These are phyloP conservation scores for Horisme vitalbata DNA, from an alignment of 2,888 invertebrate species.

Conservation along the genomic window DNA sequence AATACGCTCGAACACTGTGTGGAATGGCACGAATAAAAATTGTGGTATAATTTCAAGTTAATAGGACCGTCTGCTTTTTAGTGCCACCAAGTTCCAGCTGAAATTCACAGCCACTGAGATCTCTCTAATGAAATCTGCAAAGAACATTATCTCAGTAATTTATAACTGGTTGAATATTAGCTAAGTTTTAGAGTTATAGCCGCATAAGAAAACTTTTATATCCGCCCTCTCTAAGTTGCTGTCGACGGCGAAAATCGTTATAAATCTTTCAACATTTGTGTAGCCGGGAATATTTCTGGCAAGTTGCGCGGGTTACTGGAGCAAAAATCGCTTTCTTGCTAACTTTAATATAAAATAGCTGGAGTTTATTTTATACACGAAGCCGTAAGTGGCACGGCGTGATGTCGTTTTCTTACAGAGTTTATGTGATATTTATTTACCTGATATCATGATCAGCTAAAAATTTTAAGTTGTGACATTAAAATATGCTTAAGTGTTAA, in stretches of 20 bases:
- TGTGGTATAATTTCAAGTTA: constrained; percentile 11
- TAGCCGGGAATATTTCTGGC: constrained; percentile 47
- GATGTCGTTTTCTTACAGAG: background rate
- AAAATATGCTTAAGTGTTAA: too few species aligned
- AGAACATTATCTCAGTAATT: constrained; percentile 56
- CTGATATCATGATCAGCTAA: too few species aligned
- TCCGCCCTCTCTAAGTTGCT: constrained; percentile 49
- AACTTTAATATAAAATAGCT: constrained; percentile 44
- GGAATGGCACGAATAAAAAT: constrained; percentile 3
- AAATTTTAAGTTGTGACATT: too few species aligned
- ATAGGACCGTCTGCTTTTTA: constrained; percentile 25
- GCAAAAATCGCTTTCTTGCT: constrained; percentile 46
- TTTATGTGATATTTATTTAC: too few species aligned
- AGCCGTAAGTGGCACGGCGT: background rate
- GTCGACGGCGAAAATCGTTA: constrained; percentile 58
- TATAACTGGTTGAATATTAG: constrained; percentile 62
- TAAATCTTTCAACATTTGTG: constrained; percentile 60
- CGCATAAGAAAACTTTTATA: constrained; percentile 43
- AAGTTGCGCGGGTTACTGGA: constrained; percentile 39
- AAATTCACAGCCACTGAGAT: constrained; percentile 36
- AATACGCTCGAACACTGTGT: background rate
- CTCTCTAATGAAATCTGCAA: constrained; percentile 51
- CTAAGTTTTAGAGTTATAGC: constrained; percentile 58
- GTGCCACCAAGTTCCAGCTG: constrained; percentile 9
- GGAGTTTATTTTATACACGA: constrained; percentile 3